Percentiles rank a stretch among this genome's conserved stretches.
Evolutionary conservation across 2,888 invertebrate genomes (phyloP).

Genomic region (Lordiphosa fenestrarum): DNA sequence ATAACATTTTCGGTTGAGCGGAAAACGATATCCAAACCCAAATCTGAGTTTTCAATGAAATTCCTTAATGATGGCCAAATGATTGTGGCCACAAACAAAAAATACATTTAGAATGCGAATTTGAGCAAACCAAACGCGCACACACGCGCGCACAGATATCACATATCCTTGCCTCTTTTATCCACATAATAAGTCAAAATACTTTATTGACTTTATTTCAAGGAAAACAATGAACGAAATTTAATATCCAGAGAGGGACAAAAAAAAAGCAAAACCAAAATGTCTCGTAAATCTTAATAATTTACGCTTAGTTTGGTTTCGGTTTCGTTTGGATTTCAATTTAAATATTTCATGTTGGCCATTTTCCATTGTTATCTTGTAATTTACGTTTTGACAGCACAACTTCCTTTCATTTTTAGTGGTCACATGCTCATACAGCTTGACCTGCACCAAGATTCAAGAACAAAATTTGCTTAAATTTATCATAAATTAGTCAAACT

Average conservation of each 20-base stretch:
- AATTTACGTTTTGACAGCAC: conserved; percentile 43
- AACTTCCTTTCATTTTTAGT: conserved; percentile 11
- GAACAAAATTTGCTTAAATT: too few relatives aligned
- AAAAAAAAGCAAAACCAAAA: conserved; percentile 2
- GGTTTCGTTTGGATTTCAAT: conserved; percentile 9
- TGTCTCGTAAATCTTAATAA: conserved; percentile 44
- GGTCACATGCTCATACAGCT: conserved; percentile 12
- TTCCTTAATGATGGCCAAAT: conserved; percentile 41
- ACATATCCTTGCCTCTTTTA: conserved; percentile 14
- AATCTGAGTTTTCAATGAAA: conserved; percentile 31
- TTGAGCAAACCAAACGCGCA: not conserved
- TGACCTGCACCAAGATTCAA: too few relatives aligned
- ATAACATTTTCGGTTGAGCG: not conserved
- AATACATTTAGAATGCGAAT: not conserved
- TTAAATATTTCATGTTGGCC: conserved; percentile 2
- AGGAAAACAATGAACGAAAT: too few relatives aligned
- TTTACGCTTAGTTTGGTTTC: conserved; percentile 41
- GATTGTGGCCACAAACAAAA: conserved; percentile 40
- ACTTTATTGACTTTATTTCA: conserved; percentile 59
- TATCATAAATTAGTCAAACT: not conserved
- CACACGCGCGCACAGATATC: not conserved
- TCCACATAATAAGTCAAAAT: conserved; percentile 60
- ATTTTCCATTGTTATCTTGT: conserved; percentile 19
- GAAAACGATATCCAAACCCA: not conserved
- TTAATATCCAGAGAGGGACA: conserved; percentile 31